These are phyloP conservation scores for Smittia aterrima DNA, from an alignment of 2,888 invertebrate genomes.

Conservation along the genomic window DNA sequence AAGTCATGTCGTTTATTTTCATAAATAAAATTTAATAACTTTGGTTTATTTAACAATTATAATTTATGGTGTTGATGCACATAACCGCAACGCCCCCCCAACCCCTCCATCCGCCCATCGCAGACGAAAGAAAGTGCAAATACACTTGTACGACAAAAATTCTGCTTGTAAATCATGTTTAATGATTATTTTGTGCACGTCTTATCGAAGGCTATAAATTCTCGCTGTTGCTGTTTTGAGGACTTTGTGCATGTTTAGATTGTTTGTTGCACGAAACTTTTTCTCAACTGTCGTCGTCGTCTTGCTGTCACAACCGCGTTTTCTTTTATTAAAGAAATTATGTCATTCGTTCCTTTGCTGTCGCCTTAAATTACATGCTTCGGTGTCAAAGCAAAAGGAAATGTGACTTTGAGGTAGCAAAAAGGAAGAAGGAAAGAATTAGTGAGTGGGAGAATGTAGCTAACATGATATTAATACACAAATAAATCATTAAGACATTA, in stretches of 20 bases:
- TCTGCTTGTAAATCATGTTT: slow-evolving; percentile 34
- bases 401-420: neutral
- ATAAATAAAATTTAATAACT: slow-evolving; percentile 40
- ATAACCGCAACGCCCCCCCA: slow-evolving; percentile 3
- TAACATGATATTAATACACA: slow-evolving; percentile 18
- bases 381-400: too few relatives aligned
- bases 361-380: too few relatives aligned
- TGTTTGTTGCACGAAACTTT: neutral
- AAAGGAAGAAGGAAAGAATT: neutral
- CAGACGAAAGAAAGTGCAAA: slow-evolving; percentile 21
- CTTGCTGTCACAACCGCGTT: too few relatives aligned
- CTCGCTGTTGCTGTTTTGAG: neutral
- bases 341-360: too few relatives aligned
- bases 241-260: slow-evolving; percentile 2
- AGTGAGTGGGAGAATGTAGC: neutral
- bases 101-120: neutral
- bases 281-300: too few relatives aligned
- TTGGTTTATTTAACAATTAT: slow-evolving; percentile 37
- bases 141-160: slow-evolving; percentile 29
- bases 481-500: slow-evolving; percentile 39
- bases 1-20: slow-evolving; percentile 36
- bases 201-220: slow-evolving; percentile 38
- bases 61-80: slow-evolving; percentile 37
- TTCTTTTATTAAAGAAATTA: too few relatives aligned
- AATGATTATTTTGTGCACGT: slow-evolving; percentile 41